Base-by-base conservation (phyloP, 2,113 vertebrate genomes). In the Sinocyclocheilus anshuiensis region DNA sequence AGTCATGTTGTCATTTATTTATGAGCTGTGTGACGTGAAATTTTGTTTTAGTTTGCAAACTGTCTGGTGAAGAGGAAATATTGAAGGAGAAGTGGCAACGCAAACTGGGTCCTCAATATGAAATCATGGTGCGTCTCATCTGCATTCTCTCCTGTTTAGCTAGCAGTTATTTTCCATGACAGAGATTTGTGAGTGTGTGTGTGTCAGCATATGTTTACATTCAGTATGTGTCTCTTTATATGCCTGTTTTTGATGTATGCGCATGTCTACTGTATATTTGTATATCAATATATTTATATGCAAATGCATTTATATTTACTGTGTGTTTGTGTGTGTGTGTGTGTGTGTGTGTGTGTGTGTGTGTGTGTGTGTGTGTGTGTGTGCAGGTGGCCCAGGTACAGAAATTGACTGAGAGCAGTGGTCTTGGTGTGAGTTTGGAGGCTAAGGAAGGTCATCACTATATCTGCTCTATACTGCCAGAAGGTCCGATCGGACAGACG, bases 361-460 rank as follows among this genome's bases (percentile, higher is more conserved):
- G 39, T 42, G 39, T 42, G 39, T 42, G 24, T 42, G 39, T 63
- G 12, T 24, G 53, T 72, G 80, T 82, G 59, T 80, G 18, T 81
- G 55, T 57, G 15, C 15, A 99, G 97, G 95, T 98, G 87, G 95
- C 95, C 87, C 95, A 95, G 26, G 93, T 99, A 87, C 95, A 94
- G 92, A 98, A 98, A 67, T 97, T 96, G 81, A 96, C 94, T 39
- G 97, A 98, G 92, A 97, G 94, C 79, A 97, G 97, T 57, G 96
- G 97, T 2, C 90, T 97, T 69, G 97, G 97, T 6, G 96, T 99
- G 92, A 98, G 97, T 90, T 93, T 98, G 88, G 97, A 99, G 92
- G 95, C 96, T 86, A 93, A 96, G 12, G 95, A 95, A 24, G 97
- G 97, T 42, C 97, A 97, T 93, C 97, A 98, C 92, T 97, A 97